These are phyloP conservation scores for Odiellus spinosus DNA, from an alignment of 2,888 invertebrate genomes.

Conservation along the genomic window DNA sequence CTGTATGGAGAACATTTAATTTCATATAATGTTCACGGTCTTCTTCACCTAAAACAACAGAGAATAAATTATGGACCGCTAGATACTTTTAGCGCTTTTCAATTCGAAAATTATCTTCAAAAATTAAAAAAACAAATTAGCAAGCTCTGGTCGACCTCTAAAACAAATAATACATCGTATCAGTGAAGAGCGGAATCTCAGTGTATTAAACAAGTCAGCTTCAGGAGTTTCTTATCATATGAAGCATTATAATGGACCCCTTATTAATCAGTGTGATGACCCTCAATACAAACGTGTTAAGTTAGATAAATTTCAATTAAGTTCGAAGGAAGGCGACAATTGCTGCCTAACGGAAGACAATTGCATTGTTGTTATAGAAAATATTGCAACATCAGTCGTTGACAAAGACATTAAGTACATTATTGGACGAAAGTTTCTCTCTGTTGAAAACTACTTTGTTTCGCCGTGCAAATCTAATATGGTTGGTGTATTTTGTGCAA, in stretches of 20 bases:
- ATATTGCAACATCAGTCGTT: no score
- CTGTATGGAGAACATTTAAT: constrained; percentile 19
- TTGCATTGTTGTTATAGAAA: not conserved
- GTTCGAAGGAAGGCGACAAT: not conserved
- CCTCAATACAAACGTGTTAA: not conserved
- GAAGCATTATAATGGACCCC: not conserved
- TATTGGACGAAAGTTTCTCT: no score
- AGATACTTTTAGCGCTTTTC: constrained; percentile 20
- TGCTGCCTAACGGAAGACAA: not conserved
- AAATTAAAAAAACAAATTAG: constrained; percentile 13
- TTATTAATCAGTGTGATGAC: not conserved
- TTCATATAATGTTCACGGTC: constrained; percentile 22
- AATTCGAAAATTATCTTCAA: constrained; percentile 21
- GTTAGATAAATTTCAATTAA: not conserved
- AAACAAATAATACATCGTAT: not conserved
- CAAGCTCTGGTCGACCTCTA: not conserved
- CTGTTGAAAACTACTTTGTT: no score
- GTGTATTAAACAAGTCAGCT: not conserved
- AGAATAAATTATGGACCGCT: constrained; percentile 16
- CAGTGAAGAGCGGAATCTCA: not conserved
- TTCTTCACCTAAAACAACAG: constrained; percentile 22
- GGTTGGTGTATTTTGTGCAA: no score
- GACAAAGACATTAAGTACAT: no score
- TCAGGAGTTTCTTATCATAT: not conserved
- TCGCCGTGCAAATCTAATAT: no score